phyloP scores from a whole-genome alignment of 2,113 vertebrate species.

The Chlorodrepanis virens region DNA sequence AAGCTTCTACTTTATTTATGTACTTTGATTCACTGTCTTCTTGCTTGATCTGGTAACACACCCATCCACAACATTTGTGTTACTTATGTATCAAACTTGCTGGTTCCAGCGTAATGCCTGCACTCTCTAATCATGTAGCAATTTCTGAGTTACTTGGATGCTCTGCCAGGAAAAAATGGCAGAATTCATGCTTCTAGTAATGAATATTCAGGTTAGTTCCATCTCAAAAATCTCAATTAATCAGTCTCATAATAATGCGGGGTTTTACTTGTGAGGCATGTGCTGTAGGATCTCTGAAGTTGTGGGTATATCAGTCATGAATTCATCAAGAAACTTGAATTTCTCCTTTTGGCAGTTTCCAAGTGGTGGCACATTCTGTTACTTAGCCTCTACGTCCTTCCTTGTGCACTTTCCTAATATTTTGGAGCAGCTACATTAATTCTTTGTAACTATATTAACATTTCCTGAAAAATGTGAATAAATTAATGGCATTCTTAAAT shows the following conservation, averaged over 20 bases:
- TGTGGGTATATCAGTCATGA: neutral
- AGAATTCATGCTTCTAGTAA: neutral
- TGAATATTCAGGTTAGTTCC: neutral
- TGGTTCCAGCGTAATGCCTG: neutral
- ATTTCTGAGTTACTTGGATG: neutral
- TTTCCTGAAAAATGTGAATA: neutral
- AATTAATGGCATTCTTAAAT: rapidly evolving
- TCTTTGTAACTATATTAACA: neutral
- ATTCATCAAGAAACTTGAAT: neutral
- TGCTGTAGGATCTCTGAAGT: neutral
- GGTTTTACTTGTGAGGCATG: neutral
- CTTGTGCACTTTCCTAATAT: neutral
- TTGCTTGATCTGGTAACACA: neutral
- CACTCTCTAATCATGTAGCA: neutral
- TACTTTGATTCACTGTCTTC: neutral
- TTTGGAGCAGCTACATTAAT: neutral
- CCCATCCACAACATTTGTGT: neutral
- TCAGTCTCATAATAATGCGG: neutral
- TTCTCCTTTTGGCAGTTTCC: neutral
- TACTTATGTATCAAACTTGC: neutral
- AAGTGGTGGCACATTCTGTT: neutral
- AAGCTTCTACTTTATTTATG: neutral
- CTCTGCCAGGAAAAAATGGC: neutral
- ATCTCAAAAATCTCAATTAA: neutral
- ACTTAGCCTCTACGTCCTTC: neutral